These are phyloP conservation scores for Orthonevra nobilis DNA, from an alignment of 2,888 invertebrate species.

Conservation along the genomic window DNA sequence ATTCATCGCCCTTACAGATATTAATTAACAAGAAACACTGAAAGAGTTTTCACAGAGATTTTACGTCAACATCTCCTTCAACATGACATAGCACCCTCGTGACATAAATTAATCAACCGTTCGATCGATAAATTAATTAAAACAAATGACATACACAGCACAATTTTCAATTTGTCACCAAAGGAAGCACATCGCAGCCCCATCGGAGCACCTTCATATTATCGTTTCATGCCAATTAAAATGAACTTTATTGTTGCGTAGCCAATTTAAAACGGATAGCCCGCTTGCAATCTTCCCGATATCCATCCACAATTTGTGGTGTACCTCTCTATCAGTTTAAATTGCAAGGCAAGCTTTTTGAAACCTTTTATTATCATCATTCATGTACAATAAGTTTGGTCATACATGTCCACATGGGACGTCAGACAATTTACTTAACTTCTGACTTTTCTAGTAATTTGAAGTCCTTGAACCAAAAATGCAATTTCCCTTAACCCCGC, in stretches of 20 bases:
- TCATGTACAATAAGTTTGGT: no score
- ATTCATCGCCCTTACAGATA: no score
- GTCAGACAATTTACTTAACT: no score
- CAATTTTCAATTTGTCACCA: conserved; percentile 29
- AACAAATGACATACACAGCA: conserved; percentile 51
- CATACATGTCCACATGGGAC: no score
- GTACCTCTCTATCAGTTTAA: conserved; percentile 14
- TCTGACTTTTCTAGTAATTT: no score
- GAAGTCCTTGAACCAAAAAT: no score
- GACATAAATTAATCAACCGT: conserved; percentile 58
- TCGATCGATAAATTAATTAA: conserved; percentile 67
- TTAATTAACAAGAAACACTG: conserved; percentile 33
- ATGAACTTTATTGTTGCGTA: conserved; percentile 38
- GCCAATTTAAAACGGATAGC: conserved; percentile 35
- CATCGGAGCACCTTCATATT: no score
- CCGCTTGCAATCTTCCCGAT: conserved; percentile 22
- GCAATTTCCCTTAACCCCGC: conserved; percentile 38
- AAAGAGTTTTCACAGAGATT: no score
- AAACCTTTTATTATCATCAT: no score
- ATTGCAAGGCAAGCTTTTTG: conserved; percentile 15
- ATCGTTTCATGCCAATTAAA: conserved; percentile 61
- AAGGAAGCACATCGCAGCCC: background rate
- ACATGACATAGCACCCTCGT: conserved; percentile 41
- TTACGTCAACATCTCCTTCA: no score
- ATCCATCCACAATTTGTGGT: conserved; percentile 48